Evolutionary conservation across 2,797 vertebrate species (phyloP), one percentile per base, ranked within the genome.

Genomic region (Liparis tanakae): DNA sequence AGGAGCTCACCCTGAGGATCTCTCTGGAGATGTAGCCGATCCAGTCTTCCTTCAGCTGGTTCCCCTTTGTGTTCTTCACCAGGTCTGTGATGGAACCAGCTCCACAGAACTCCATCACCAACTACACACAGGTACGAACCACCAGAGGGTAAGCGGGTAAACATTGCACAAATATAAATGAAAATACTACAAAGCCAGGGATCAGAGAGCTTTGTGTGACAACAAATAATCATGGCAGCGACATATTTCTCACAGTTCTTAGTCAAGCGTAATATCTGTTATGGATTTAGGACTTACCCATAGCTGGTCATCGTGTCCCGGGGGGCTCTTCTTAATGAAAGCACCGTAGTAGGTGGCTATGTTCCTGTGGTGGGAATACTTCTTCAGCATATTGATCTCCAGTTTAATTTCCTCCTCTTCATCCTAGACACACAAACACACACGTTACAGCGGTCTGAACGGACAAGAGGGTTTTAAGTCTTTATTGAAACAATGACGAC

Each of bases 81-180:
- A 97, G 91, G 84, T 97, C 96, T 0, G 96, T 97, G 85, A 97
- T 96, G 0, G 96, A 97, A 6, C 96, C 96, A 1, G 96, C 96
- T 0, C 96, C 96, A 62, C 96, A 97, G 88, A 97, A 97, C 91
- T 97, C 96, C 96, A 97, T 97, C 81, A 97, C 96, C 91, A 97
- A 85, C 96, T 97, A 44, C 65, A 51, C 69, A 44, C 43, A 70
- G 1, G 60, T 3, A 58, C 7, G 5, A 66, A 61, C 9, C 41
- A 25, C 51, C 17, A 64, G 3, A 15, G 33, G 57, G 34, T 14
- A 33, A 50, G 5, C 22, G 44, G 0, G 2, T 25, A 12, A 39
- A 22, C 14, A 53, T 39, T 22, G 13, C 34, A 41, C 9, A 22
- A 33, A 46, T 48, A 17, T 15, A 37, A 57, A 17, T 12, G 20